Evolutionary conservation across 1,140 invertebrate species (phyloP), one percentile per base, ranked within the genome.

Genomic region (Melipona quadrifasciata): DNA sequence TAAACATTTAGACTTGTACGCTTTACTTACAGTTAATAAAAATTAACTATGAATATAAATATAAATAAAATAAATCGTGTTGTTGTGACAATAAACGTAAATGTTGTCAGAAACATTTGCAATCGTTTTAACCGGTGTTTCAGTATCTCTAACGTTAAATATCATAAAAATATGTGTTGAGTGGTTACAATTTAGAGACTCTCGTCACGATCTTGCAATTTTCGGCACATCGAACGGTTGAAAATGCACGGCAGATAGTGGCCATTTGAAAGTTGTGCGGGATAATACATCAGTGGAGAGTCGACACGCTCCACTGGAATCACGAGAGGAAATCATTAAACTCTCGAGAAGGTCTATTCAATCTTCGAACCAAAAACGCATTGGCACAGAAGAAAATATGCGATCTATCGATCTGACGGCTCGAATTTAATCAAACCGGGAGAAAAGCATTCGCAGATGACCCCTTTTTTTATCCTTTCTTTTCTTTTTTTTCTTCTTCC

Each of bases 281-380:
- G n/a, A 82, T 82, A 76, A 82, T 68, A 67, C 53, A 39, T 31
- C 68, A 64, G 21, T 55, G 71, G 21, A 79, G 67, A 68, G 53
- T 14, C 34, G 53, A 64, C 24, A 47, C 57, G 27, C 64, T 57
- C 8, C 14, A 1, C 19, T 31, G 47, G 8, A 68, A 61, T 70
- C 65, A 24, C 75, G 19, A 83, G 67, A 78, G 81, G 75, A 71
- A 78, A 83, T 83, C 64, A 76, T 82, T 83, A 78, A 78, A 83
- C 27, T 68, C 75, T 58, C 81, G 64, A 64, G 55, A 51, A 27
- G n/a, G 65, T 57, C 65, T 77, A 61, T 83, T 83, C 81, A 70
- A 78, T 83, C 47, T 27, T 11, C 65, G n/a, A 39, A 19, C 11
- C 4, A 47, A 74, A 64, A 55, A 78, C n/a, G 65, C 81, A 57